Base-by-base conservation (phyloP, 1,140 invertebrate species). In the Scaptomyza hsui region DNA sequence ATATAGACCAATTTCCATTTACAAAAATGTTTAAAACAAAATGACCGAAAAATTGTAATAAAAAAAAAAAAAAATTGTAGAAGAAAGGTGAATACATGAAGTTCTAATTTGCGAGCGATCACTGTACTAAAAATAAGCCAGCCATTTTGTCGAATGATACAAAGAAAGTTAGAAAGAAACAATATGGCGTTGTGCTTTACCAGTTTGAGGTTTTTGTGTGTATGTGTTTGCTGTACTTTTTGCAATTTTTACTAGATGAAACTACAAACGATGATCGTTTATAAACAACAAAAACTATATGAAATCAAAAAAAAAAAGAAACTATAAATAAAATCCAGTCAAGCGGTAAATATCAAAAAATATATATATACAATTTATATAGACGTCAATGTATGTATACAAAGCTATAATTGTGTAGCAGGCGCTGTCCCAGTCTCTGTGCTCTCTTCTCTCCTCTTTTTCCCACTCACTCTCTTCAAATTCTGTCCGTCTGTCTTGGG, bases 191-290 rank as follows among this genome's bases (percentile, higher is more conserved):
- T 21, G 42, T 37, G 32, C 9, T 2, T 29, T 9, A 12, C 4
- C 42, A 19, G 12, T 51, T 51, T 51, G 48, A 35, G 48, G 48
- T 35, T 51, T n/a, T 37, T 12, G 12, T n/a, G 12, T 3, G 4
- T 29, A 32, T 0, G 47, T 51, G 10, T 47, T n/a, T 47, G 45
- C 57, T 53, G 57, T 53, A 61, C 26, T 55, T 56, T 62, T 52
- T 68, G 48, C 56, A 55, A 45, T 72, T 68, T 68, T 73, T 62
- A 73, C 57, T 62, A 69, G 51, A 62, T 52, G 51, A n/a, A 57
- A 65, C 61, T 24, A 48, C 32, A 39, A 39, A 29, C 41, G 45
- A 60, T 37, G 9, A 35, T 51, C 52, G 52, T 64, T 48, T 21
- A 63, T 32, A 55, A 70, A 13, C 19, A 16, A 21, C 29, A 70